These are phyloP conservation scores for Scatophagus argus DNA, from an alignment of 2,113 vertebrate genomes.

Conservation along the genomic window DNA sequence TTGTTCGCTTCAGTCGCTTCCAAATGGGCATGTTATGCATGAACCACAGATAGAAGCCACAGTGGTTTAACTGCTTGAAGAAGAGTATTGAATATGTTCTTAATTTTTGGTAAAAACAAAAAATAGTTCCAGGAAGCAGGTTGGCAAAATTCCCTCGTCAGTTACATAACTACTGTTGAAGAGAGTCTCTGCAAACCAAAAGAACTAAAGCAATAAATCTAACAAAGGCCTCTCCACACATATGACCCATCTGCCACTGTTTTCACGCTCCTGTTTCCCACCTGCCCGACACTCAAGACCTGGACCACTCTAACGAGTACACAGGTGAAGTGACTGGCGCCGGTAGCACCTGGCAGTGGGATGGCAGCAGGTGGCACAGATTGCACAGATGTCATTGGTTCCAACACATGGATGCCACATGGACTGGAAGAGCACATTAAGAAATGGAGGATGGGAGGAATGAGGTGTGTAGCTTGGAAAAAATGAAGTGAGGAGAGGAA, in stretches of 20 bases:
- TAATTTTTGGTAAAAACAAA: background rate
- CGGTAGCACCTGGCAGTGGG: conserved; percentile 44
- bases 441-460: background rate
- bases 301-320: conserved; percentile 28
- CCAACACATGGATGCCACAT: conserved; percentile 7
- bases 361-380: conserved; percentile 72
- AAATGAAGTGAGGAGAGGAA: background rate
- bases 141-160: conserved; percentile 9
- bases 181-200: conserved; percentile 30
- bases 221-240: conserved; percentile 31
- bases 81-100: background rate
- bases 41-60: background rate
- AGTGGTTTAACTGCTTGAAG: background rate
- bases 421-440: background rate
- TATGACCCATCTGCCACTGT: conserved; percentile 1
- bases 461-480: background rate
- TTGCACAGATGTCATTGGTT: conserved; percentile 52
- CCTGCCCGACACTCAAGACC: background rate
- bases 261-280: conserved; percentile 8
- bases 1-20: background rate
- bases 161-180: conserved; percentile 24
- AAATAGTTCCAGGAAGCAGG: background rate
- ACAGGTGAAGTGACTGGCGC: background rate
- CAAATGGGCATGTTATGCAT: background rate
- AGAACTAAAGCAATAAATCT: conserved; percentile 42